Evolutionary conservation across 2,797 vertebrate species (phyloP).

Genomic region (Denticeps clupeoides): DNA sequence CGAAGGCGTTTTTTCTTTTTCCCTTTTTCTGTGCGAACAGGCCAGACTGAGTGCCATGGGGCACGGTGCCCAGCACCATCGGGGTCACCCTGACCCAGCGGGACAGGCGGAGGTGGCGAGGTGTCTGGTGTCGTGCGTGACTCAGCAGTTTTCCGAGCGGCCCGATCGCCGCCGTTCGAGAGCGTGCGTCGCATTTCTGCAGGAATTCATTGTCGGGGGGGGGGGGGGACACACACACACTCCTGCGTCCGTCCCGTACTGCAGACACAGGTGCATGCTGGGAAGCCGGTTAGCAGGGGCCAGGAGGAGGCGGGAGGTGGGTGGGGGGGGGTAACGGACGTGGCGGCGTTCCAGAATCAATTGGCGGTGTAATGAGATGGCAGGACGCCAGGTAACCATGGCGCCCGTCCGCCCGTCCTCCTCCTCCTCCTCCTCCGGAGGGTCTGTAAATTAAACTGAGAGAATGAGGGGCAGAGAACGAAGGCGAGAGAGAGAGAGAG

Average conservation of each 20-base stretch:
- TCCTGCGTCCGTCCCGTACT: slow-evolving; percentile 45
- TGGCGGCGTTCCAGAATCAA: slow-evolving; percentile 74
- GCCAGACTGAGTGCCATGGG: no score
- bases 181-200: slow-evolving; percentile 3
- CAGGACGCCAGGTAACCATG: slow-evolving; percentile 73
- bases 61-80: no score
- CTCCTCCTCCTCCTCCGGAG: slow-evolving; percentile 60
- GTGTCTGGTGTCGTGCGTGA: not conserved
- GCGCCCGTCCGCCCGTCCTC: no score
- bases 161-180: no score
- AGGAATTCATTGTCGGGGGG: slow-evolving; percentile 3
- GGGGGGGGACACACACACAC: no score
- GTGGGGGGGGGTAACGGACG: slow-evolving; percentile 41
- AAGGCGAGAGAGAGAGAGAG: slow-evolving; percentile 29
- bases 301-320: slow-evolving; percentile 1
- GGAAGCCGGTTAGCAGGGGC: slow-evolving; percentile 27
- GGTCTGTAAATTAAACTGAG: slow-evolving; percentile 70
- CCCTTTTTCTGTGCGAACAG: no score
- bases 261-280: slow-evolving; percentile 41
- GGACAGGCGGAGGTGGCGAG: no score
- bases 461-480: slow-evolving; percentile 45
- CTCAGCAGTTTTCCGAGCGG: slow-evolving; percentile 2
- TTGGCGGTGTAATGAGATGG: slow-evolving; percentile 80
- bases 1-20: no score
- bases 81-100: no score